A percentile compares a stretch with the other conserved stretches of the same genome.
Evolutionary conservation across 2,797 vertebrate genomes (phyloP).

Genomic region (Malurus leucopterus): DNA sequence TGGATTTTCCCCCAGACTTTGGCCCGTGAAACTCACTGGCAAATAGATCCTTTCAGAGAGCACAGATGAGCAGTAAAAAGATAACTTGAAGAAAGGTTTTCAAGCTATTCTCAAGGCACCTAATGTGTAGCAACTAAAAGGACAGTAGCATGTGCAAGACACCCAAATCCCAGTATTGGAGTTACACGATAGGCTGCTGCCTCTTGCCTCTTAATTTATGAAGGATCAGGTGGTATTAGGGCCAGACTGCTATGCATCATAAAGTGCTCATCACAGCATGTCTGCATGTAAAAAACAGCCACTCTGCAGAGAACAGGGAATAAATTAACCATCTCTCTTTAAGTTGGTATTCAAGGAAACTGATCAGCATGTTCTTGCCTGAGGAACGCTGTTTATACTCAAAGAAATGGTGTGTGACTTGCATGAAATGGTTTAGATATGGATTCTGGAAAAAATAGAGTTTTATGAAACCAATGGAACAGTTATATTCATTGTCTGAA

Average conservation of each 20-base stretch:
- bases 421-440: neutral
- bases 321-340: constrained; percentile 6
- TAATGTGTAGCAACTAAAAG: neutral
- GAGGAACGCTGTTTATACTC: constrained; percentile 6
- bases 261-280: constrained; percentile 14
- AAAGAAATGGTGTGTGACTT: constrained; percentile 11
- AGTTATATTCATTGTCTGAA: neutral
- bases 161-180: constrained; percentile 56
- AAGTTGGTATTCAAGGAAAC: neutral
- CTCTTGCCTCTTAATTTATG: constrained; percentile 47
- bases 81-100: neutral
- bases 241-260: neutral
- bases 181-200: constrained; percentile 19
- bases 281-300: neutral
- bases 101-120: neutral
- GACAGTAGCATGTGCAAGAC: constrained; percentile 10
- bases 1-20: neutral
- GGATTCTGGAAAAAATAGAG: neutral
- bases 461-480: neutral
- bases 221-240: constrained; percentile 54
- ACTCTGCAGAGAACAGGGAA: neutral
- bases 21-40: neutral
- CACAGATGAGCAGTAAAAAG: neutral
- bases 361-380: neutral
- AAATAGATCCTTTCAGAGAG: neutral